A percentile compares a stretch with the other conserved stretches of the same genome.
Evolutionary conservation across 2,888 invertebrate species (phyloP).

Genomic region (Tanytarsus gracilentus): DNA sequence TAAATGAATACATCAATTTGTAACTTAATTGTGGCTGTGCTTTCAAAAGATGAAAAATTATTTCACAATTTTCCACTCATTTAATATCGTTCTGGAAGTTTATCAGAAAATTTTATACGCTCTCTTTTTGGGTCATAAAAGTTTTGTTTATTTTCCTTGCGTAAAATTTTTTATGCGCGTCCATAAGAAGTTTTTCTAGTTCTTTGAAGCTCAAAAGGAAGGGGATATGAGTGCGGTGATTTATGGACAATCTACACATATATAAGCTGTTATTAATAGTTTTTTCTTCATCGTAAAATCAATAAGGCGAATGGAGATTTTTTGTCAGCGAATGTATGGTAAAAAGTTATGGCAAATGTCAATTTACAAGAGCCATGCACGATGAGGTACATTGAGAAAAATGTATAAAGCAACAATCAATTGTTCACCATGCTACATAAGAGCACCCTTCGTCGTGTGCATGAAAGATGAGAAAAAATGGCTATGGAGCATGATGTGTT

Average conservation of each 20-base stretch:
- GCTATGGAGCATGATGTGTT: conserved; percentile 4
- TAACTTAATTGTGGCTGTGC: conserved; percentile 13
- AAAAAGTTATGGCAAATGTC: background rate
- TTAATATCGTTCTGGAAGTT: background rate
- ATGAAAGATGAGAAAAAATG: conserved; percentile 10
- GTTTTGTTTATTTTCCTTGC: too few species aligned
- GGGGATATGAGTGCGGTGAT: too few species aligned
- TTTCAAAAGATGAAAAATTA: background rate
- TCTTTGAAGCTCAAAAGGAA: too few species aligned
- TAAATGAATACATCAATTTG: conserved; percentile 27
- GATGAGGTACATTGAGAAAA: background rate
- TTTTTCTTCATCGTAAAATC: too few species aligned
- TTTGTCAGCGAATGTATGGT: too few species aligned
- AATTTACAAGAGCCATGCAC: background rate
- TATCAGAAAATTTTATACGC: too few species aligned
- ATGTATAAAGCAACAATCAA: background rate
- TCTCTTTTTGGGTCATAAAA: too few species aligned
- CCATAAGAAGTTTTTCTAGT: too few species aligned
- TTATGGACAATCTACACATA: too few species aligned
- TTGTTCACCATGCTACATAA: background rate
- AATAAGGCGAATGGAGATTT: too few species aligned
- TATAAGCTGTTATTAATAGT: too few species aligned
- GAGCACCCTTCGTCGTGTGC: background rate
- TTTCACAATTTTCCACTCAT: background rate
- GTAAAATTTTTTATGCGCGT: too few species aligned